phyloP scores from a whole-genome alignment of 1,140 invertebrate species.

The Triops longicaudatus region DNA sequence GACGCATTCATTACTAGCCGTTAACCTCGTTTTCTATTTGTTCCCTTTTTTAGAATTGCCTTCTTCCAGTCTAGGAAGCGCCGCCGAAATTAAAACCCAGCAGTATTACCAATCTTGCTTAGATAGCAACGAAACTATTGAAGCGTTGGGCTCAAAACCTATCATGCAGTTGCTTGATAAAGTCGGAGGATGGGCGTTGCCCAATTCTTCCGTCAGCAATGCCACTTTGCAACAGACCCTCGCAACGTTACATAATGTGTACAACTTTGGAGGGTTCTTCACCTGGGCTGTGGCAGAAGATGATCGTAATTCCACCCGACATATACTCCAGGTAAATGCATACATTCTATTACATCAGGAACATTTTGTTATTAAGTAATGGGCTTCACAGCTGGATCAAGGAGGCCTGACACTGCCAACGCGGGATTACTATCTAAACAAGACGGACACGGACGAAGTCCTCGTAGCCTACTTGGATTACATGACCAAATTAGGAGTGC shows the following conservation, averaged over 20 bases:
- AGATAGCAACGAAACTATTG: conserved; percentile 84
- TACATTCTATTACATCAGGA: conserved; percentile 16
- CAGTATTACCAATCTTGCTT: conserved; percentile 87
- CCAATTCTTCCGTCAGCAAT: conserved; percentile 39
- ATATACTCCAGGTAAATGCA: conserved; percentile 70
- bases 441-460: conserved; percentile 61
- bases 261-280: conserved; percentile 81
- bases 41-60: conserved; percentile 46
- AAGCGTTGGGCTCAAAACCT: conserved; percentile 67
- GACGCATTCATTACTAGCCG: background rate
- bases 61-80: conserved; percentile 52
- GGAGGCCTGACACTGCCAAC: conserved; percentile 80
- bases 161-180: conserved; percentile 63
- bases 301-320: conserved; percentile 77
- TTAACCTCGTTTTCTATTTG: conserved; percentile 23
- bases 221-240: conserved; percentile 70
- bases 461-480: conserved; percentile 79
- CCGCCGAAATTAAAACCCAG: conserved; percentile 80
- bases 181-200: conserved; percentile 45
- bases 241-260: conserved; percentile 72
- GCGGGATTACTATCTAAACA: conserved; percentile 85
- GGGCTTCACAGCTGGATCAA: conserved; percentile 73
- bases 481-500: conserved; percentile 79
- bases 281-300: conserved; percentile 86
- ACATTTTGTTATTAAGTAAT: background rate